Percentiles rank a stretch among this genome's conserved stretches.
phyloP scores from a whole-genome alignment of 2,113 vertebrate species.

The Triplophysa tibetana region DNA sequence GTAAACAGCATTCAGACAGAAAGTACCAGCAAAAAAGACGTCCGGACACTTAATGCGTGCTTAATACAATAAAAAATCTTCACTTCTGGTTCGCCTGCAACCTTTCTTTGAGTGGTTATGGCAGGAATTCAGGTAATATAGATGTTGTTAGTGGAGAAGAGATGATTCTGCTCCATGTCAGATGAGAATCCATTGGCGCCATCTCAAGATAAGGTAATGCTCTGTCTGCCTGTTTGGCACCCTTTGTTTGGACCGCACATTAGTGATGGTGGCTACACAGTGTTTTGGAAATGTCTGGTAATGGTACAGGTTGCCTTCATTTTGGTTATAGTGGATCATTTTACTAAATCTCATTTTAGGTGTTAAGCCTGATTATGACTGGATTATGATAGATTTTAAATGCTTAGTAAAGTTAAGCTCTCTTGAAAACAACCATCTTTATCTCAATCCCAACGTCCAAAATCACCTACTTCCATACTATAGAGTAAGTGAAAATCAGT shows the following conservation, averaged over 20 bases:
- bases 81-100: background rate
- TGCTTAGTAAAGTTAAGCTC: too few species aligned
- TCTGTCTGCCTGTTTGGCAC: conserved; percentile 1
- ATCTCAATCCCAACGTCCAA: too few species aligned
- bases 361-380: too few species aligned
- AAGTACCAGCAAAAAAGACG: conserved; percentile 16
- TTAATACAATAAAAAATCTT: background rate
- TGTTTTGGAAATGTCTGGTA: conserved; percentile 12
- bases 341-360: background rate
- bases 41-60: background rate
- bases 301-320: background rate
- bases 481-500: too few species aligned
- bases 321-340: background rate
- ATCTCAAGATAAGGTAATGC: conserved; percentile 28
- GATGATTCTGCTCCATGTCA: conserved; percentile 2
- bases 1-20: conserved; percentile 34
- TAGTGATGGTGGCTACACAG: conserved; percentile 27
- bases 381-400: background rate
- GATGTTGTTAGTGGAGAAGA: background rate
- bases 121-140: conserved; percentile 29
- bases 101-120: background rate
- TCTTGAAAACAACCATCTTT: too few species aligned
- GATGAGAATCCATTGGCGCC: conserved; percentile 23
- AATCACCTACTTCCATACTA: too few species aligned
- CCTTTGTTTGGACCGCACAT: conserved; percentile 25